Percentiles rank a stretch among this genome's conserved stretches.
These are phyloP conservation scores for Nephila pilipes DNA, from an alignment of 1,140 invertebrate species.

Conservation along the genomic window DNA sequence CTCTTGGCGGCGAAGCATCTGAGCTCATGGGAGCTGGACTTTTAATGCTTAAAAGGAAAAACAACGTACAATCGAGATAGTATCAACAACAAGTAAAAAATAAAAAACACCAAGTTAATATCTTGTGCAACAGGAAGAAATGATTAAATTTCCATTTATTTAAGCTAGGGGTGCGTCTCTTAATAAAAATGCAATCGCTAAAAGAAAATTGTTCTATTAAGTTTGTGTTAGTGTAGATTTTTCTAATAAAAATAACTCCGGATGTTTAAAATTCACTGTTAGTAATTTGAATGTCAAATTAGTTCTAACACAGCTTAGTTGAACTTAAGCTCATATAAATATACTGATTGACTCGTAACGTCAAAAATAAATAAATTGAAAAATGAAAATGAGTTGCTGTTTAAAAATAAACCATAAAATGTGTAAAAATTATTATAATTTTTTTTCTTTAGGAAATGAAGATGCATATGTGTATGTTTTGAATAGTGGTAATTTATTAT, in stretches of 20 bases:
- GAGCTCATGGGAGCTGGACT: background rate
- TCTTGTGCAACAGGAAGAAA: background rate
- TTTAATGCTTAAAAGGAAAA: background rate
- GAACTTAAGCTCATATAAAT: too few relatives aligned
- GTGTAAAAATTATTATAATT: too few relatives aligned
- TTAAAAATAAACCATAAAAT: too few relatives aligned
- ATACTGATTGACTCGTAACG: too few relatives aligned
- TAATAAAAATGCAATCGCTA: background rate
- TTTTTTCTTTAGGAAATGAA: too few relatives aligned
- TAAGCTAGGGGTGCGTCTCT: background rate
- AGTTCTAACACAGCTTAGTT: too few relatives aligned
- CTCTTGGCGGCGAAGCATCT: background rate
- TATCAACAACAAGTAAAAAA: background rate
- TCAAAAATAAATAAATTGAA: too few relatives aligned
- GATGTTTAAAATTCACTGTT: background rate
- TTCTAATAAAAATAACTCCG: background rate
- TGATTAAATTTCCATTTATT: conserved; percentile 20
- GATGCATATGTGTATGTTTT: too few relatives aligned
- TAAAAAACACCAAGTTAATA: conserved; percentile 22
- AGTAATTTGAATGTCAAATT: too few relatives aligned
- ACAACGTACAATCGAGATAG: background rate
- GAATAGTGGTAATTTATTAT: too few relatives aligned
- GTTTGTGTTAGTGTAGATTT: background rate
- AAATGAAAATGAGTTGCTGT: too few relatives aligned
- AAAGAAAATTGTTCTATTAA: background rate